phyloP scores from a whole-genome alignment of 2,113 vertebrate species.

The rabbit (Oryctolagus cuniculus) region mOryCun1.1 NC_091453.1:32473001-32473500 shows the following conservation, averaged over 20 bases:
- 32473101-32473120: too few relatives aligned
- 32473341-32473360: neutral
- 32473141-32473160: conserved; percentile 51
- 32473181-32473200: conserved; percentile 32
- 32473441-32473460: conserved; percentile 24
- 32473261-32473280: conserved; percentile 51
- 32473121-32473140: neutral
- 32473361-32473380: conserved; percentile 12
- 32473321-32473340: neutral
- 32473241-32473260: conserved; percentile 43
- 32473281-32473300: conserved; percentile 40
- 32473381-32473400: conserved; percentile 14
- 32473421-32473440: conserved; percentile 3
- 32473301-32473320: conserved; percentile 26
- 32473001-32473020: too few relatives aligned
- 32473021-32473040: too few relatives aligned
- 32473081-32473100: too few relatives aligned
- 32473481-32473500: conserved; percentile 22
- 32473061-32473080: too few relatives aligned
- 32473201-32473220: conserved; percentile 12
- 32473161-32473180: conserved; percentile 57
- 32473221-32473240: conserved; percentile 40
- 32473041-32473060: too few relatives aligned
- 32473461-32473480: conserved; percentile 44
- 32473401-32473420: conserved; percentile 58